Evolutionary conservation across 2,797 vertebrate genomes (phyloP).

Genomic region (Oryzias dopingdopingensis): DNA sequence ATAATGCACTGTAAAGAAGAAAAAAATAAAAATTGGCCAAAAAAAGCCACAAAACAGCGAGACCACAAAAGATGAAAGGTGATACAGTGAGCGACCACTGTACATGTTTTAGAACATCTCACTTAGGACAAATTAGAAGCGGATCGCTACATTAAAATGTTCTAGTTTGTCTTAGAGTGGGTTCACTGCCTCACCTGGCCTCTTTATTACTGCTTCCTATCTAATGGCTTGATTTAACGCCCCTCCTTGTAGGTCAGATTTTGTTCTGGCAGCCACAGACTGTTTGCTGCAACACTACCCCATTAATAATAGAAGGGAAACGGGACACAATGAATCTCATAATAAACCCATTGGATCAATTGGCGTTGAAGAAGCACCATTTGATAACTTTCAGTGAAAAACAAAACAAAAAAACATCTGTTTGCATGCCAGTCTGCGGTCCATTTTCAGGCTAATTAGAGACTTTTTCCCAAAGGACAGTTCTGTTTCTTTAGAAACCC

Average conservation of each 20-base stretch:
- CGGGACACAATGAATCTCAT: conserved; percentile 57
- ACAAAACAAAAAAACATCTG: conserved; percentile 36
- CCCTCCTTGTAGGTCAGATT: conserved; percentile 75
- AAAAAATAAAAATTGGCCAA: too few relatives aligned
- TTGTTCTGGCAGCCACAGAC: conserved; percentile 68
- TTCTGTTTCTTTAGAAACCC: conserved; percentile 45
- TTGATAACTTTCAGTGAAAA: conserved; percentile 55
- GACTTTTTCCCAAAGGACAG: conserved; percentile 29
- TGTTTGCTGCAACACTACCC: conserved; percentile 65
- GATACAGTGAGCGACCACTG: too few relatives aligned
- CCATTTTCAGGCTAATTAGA: conserved; percentile 60
- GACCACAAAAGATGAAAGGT: too few relatives aligned
- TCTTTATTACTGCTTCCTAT: conserved; percentile 68
- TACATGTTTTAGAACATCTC: too few relatives aligned
- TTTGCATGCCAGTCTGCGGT: conserved; percentile 52
- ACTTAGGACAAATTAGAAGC: too few relatives aligned
- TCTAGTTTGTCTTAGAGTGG: conserved; percentile 57
- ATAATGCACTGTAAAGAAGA: too few relatives aligned
- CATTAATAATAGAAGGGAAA: conserved; percentile 77
- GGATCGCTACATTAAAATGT: conserved; percentile 3
- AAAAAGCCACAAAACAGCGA: too few relatives aligned
- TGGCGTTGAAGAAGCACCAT: conserved; percentile 56
- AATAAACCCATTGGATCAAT: conserved; percentile 62
- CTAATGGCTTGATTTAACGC: conserved; percentile 76
- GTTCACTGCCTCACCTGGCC: conserved; percentile 59